phyloP scores from a whole-genome alignment of 2,113 vertebrate species.

The Ictidomys tridecemlineatus region DNA sequence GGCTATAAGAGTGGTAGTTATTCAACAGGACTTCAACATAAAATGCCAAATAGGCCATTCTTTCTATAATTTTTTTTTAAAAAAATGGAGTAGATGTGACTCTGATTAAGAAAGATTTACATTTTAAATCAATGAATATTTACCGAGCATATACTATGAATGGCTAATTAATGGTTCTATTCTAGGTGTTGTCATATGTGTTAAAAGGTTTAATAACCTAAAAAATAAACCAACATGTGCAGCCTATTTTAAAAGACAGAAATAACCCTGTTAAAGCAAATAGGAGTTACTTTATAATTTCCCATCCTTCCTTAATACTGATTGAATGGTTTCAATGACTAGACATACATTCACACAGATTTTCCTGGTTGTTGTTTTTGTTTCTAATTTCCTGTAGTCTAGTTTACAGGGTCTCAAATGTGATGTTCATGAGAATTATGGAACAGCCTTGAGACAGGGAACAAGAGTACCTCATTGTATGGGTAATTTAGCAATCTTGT shows the following conservation, averaged over 20 bases:
- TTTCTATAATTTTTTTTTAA: not conserved
- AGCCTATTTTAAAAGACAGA: not conserved
- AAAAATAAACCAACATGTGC: not conserved
- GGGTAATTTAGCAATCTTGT: not conserved
- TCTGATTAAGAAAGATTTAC: conserved; percentile 36
- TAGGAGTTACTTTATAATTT: not conserved
- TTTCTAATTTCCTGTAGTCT: not conserved
- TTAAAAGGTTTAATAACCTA: not conserved
- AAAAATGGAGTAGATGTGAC: not conserved
- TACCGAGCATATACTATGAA: not conserved
- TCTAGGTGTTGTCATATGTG: not conserved
- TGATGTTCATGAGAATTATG: not conserved
- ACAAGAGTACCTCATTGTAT: not conserved
- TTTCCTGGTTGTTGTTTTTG: not conserved
- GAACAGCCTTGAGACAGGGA: not conserved
- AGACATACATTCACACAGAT: not conserved
- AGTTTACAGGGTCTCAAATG: not conserved
- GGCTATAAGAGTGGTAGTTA: not conserved
- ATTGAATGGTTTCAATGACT: not conserved
- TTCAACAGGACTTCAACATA: not conserved
- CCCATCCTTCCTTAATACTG: not conserved
- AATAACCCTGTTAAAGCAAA: not conserved
- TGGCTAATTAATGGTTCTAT: not conserved
- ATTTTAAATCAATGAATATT: not conserved
- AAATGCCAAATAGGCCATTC: not conserved